These are phyloP conservation scores for Nyctalus aviator DNA, from an alignment of 2,797 vertebrate species.

Conservation along the genomic window DNA sequence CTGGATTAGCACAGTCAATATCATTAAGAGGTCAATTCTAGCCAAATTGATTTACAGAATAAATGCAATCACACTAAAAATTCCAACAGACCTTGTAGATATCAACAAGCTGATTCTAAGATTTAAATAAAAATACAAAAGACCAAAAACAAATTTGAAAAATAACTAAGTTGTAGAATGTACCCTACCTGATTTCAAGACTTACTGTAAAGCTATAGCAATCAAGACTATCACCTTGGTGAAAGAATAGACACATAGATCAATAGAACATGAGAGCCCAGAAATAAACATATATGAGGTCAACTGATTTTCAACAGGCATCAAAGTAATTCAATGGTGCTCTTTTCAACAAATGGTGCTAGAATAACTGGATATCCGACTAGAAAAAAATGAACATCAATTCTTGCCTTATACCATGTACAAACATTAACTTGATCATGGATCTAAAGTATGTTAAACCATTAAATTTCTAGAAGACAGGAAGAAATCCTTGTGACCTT, in stretches of 20 bases:
- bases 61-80: slow-evolving; percentile 28
- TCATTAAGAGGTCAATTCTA: background rate
- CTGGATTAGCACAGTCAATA: background rate
- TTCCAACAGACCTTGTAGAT: slow-evolving; percentile 6
- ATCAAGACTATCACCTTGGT: background rate
- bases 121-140: background rate
- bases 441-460: background rate
- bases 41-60: background rate
- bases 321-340: slow-evolving; percentile 19
- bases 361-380: background rate
- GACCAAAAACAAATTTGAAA: slow-evolving; percentile 20
- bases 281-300: background rate
- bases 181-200: background rate
- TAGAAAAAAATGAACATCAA: background rate
- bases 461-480: background rate
- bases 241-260: background rate
- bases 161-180: background rate
- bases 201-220: background rate
- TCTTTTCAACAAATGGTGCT: background rate
- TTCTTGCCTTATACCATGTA: background rate
- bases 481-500: background rate
- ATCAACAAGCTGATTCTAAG: background rate
- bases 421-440: background rate
- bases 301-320: slow-evolving; percentile 26
- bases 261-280: background rate